Conservation (phyloP, 2,113 vertebrate genomes). For the Athene cunicularia region DNA sequence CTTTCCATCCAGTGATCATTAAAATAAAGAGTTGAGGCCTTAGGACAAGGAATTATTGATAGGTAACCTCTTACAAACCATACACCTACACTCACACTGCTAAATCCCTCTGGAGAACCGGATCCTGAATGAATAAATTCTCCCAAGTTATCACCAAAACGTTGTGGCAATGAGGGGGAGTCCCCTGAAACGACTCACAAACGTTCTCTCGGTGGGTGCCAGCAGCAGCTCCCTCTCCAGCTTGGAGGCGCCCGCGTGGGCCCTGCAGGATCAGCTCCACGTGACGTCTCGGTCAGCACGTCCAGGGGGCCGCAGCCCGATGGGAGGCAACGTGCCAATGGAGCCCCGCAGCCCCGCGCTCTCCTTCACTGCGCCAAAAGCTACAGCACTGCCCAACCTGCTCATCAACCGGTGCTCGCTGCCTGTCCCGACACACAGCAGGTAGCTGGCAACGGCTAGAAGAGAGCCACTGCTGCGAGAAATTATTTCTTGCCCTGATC, state of each 20-base stretch:
- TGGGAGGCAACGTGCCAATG: not conserved
- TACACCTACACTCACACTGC: not conserved
- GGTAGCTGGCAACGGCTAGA: not conserved
- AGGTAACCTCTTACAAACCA: not conserved
- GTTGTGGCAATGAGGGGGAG: not conserved
- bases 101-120: not conserved
- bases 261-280: rapidly evolving
- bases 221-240: not conserved
- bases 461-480: not conserved
- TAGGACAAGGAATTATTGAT: not conserved
- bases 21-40: not conserved
- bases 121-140: not conserved
- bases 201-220: not conserved
- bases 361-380: not conserved
- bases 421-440: not conserved
- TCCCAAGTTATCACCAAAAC: not conserved
- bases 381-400: not conserved
- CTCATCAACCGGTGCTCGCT: not conserved
- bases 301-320: not conserved
- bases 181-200: not conserved
- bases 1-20: not conserved
- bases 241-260: not conserved
- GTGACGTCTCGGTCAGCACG: rapidly evolving
- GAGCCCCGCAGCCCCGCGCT: rapidly evolving
- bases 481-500: not conserved